These are phyloP conservation scores for Cybosia mesomella DNA, from an alignment of 2,888 invertebrate genomes.

Conservation along the genomic window DNA sequence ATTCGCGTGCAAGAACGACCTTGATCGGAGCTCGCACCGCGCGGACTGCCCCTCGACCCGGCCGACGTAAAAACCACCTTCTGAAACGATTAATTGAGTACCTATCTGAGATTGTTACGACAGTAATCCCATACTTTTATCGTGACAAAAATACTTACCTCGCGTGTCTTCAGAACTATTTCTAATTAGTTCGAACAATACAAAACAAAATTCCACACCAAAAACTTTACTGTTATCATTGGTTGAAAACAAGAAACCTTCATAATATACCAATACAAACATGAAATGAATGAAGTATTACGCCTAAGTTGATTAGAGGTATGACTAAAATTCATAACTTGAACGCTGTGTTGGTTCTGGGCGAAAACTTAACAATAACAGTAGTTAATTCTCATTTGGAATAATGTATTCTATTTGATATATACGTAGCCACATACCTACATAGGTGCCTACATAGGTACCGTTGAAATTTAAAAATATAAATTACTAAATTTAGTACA, in stretches of 20 bases:
- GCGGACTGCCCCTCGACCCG: slow-evolving; percentile 66
- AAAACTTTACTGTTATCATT: not conserved
- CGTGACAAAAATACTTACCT: not conserved
- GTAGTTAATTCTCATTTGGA: not conserved
- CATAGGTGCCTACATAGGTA: too few relatives aligned
- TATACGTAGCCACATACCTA: too few relatives aligned
- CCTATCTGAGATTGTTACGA: slow-evolving; percentile 27
- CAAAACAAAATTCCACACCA: not conserved
- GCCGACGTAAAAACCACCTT: slow-evolving; percentile 52
- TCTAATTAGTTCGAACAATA: not conserved
- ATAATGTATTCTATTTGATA: not conserved
- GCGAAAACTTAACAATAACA: not conserved
- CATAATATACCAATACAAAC: not conserved
- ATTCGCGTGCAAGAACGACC: slow-evolving; percentile 77
- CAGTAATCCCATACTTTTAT: slow-evolving; percentile 1
- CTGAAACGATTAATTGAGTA: slow-evolving; percentile 42
- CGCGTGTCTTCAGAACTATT: not conserved
- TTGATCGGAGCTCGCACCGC: slow-evolving; percentile 69
- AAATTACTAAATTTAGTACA: not conserved
- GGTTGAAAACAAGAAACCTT: not conserved
- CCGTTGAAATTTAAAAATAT: not conserved
- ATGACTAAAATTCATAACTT: not conserved
- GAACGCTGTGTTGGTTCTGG: not conserved
- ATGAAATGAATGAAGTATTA: not conserved
- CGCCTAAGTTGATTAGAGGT: not conserved